Conservation (phyloP, 1,140 invertebrate species). For the Drosophila pectinifera region DNA sequence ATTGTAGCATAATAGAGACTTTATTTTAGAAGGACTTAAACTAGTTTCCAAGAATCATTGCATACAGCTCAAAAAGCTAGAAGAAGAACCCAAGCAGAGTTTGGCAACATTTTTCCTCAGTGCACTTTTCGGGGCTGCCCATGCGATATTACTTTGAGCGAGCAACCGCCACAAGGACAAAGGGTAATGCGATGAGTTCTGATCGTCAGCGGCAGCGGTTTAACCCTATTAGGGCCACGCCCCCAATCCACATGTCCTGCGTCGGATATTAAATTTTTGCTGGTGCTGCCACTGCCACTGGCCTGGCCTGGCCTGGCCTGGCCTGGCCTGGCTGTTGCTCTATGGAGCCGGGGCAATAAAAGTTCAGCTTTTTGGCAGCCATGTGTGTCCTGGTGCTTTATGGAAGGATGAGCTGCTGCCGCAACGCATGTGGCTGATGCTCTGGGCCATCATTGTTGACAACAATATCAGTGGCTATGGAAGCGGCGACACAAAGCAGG, state of each 20-base stretch:
- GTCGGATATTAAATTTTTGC: slow-evolving; percentile 71
- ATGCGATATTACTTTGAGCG: slow-evolving; percentile 62
- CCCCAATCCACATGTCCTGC: slow-evolving; percentile 35
- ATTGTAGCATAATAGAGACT: too few relatives aligned
- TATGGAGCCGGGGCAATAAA: slow-evolving; percentile 56
- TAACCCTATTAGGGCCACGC: slow-evolving; percentile 67
- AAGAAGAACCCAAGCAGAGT: too few relatives aligned
- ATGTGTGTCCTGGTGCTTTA: slow-evolving; percentile 44
- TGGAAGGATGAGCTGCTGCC: slow-evolving; percentile 68
- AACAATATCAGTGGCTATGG: slow-evolving; percentile 72
- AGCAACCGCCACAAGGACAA: slow-evolving; percentile 35
- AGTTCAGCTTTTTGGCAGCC: slow-evolving; percentile 39
- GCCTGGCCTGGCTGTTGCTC: slow-evolving; percentile 20
- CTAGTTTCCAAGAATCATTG: too few relatives aligned
- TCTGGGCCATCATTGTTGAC: slow-evolving; percentile 81
- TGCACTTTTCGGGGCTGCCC: slow-evolving; percentile 7
- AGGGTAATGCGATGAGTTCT: slow-evolving; percentile 72
- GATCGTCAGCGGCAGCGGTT: slow-evolving; percentile 61
- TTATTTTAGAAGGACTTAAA: too few relatives aligned
- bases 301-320: background rate
- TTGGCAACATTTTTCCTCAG: background rate
- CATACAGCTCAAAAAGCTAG: too few relatives aligned
- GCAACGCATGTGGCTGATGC: slow-evolving; percentile 79
- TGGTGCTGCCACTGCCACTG: background rate
- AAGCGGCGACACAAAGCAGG: slow-evolving; percentile 47